Percentiles rank a stretch among this genome's conserved stretches.
phyloP scores from a whole-genome alignment of 1,140 invertebrate genomes.

The Dufourea novaeangliae region DNA sequence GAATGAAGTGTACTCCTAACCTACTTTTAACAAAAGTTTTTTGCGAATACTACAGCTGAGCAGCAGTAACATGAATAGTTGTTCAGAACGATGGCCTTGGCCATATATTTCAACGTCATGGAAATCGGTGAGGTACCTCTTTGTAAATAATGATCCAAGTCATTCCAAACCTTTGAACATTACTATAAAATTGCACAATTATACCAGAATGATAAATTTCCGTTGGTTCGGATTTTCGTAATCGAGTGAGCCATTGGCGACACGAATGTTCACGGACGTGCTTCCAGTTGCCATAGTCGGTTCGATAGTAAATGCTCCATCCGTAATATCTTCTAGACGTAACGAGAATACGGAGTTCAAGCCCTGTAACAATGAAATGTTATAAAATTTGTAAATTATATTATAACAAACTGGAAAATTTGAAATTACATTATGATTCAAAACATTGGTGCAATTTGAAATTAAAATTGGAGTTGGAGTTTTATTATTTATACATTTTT shows the following conservation, averaged over 20 bases:
- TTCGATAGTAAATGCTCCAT: conserved; percentile 91
- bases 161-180: not conserved
- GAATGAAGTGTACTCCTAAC: no score
- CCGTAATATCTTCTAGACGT: conserved; percentile 88
- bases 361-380: conserved; percentile 82
- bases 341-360: conserved; percentile 91
- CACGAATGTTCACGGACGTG: conserved; percentile 90
- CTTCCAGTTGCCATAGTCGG: conserved; percentile 89
- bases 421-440: not conserved
- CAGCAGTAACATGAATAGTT: no score
- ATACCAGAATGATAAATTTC: conserved; percentile 93
- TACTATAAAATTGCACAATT: conserved; percentile 13
- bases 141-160: no score
- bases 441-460: not conserved
- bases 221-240: conserved; percentile 96
- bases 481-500: no score
- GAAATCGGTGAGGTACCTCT: no score
- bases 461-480: not conserved
- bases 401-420: not conserved
- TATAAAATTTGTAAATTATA: conserved; percentile 6
- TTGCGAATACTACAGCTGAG: no score
- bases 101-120: no score
- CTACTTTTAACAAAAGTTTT: no score
- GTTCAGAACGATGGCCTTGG: no score
- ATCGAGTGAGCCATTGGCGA: conserved; percentile 90